Evolutionary conservation across 2,888 invertebrate species (phyloP).

Genomic region (Caprella mutica): DNA sequence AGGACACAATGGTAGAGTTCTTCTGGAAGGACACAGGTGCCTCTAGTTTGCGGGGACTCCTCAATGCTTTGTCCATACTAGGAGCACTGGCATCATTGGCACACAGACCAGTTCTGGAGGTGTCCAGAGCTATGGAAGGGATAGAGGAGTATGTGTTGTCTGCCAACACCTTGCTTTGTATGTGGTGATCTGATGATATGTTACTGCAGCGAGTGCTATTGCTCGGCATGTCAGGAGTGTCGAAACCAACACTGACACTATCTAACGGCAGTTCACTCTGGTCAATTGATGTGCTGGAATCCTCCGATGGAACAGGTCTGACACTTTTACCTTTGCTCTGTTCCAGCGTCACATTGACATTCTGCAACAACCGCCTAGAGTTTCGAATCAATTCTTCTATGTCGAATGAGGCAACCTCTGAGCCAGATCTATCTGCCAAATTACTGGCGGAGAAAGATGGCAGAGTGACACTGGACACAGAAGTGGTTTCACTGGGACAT

Average conservation of each 20-base stretch:
- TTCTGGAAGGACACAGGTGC: not conserved
- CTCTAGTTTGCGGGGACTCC: not conserved
- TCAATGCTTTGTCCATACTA: constrained; percentile 7
- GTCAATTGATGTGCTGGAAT: constrained; percentile 21
- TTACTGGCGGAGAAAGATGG: constrained; percentile 23
- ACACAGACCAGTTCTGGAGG: not conserved
- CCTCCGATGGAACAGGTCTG: constrained; percentile 7
- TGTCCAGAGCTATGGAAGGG: constrained; percentile 4
- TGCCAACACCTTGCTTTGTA: not conserved
- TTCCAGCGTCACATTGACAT: constrained; percentile 29
- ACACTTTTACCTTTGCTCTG: constrained; percentile 25
- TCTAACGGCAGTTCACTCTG: constrained; percentile 25
- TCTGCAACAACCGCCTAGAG: constrained; percentile 20
- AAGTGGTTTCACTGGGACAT: not conserved
- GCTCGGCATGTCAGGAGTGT: constrained; percentile 12
- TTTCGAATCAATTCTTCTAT: constrained; percentile 29
- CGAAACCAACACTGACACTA: constrained; percentile 8
- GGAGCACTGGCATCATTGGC: not conserved
- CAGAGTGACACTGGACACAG: constrained; percentile 13
- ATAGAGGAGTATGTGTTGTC: constrained; percentile 10
- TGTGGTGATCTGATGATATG: not conserved
- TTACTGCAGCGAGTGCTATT: constrained; percentile 8
- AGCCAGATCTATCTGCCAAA: constrained; percentile 12
- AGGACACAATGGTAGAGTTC: not conserved
- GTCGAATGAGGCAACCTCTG: constrained; percentile 23